Evolutionary conservation across 2,113 vertebrate genomes (phyloP), one percentile per base, ranked within the genome.

Genomic region (Osmerus mordax): DNA sequence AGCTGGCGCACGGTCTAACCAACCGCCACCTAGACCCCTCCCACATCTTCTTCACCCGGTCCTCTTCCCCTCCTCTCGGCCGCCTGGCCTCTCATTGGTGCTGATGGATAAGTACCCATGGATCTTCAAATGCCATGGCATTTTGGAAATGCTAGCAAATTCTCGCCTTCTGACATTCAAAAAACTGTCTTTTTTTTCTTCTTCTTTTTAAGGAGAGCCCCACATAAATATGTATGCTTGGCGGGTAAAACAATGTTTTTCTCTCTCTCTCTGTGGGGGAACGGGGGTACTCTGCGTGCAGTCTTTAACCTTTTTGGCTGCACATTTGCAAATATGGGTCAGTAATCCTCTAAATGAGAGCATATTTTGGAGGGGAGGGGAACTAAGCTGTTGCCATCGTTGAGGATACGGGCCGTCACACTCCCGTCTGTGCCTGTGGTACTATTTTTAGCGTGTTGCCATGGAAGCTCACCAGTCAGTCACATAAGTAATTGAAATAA

Each of bases 51-150:
- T 77, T 78, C 63, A 67, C 87, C 83, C 78, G 8, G 80, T 78
- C 75, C 74, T 78, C 78, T 73, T 83, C 84, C 81, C 78, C 77
- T 67, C 86, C 77, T 82, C 78, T 78, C 55, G 84, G 74, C 78
- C 79, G 76, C 77, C 76, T 55, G 83, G 70, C 73, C 81, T 82
- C 79, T 87, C 81, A 85, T 87, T 86, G 88, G 88, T 88, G 89
- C 87, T 70, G 72, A 58, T 68, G 60, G 69, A 74, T 71, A 81
- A 84, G 74, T 41, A 70, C 69, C 82, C 75, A 66, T 88, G 88
- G 89, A 86, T 90, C 83, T 82, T 86, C 87, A 93, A 93, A 93
- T 93, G 91, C 90, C 91, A 89, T 91, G 92, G 91, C 92, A 93
- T 93, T 93, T 93, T 88, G 86, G 82, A 92, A 92, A 92, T 91